Base-by-base conservation (phyloP, 2,797 vertebrate species). In the Sternotherus odoratus region DNA sequence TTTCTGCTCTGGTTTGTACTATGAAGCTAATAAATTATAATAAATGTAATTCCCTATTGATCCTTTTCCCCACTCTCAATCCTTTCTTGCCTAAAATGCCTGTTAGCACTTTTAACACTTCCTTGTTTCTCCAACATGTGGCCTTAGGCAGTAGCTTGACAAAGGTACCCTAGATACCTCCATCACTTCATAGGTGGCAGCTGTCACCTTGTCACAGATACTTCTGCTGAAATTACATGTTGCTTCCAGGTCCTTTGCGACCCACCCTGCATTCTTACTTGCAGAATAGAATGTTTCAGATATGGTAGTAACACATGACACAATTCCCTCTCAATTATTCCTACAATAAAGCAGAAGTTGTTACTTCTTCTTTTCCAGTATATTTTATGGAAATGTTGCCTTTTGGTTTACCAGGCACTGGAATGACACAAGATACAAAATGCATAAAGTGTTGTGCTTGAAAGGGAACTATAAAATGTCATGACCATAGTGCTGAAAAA, bases 71-170 rank as follows among this genome's bases (percentile, higher is more conserved):
- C 86, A 92, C 79, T 91, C 89, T 93, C 84, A 53, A 74, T 88
- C 83, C 79, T 96, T 97, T 97, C 89, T 96, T 97, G 90, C 90
- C 96, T 91, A 97, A 98, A 97, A 96, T 95, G 91, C 95, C 93
- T 98, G 97, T 97, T 96, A 96, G 86, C 96, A 88, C 87, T 94
- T 97, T 96, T 96, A 98, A 94, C 87, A 94, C 87, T 92, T 97
- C 94, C 95, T 98, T 97, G 79, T 97, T 93, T 95, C 92, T 97
- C 95, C 96, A 97, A 88, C 94, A 97, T 97, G 94, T 95, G 90
- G 96, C 98, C 96, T 97, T 97, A 93, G 98, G 98, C 98, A 97
- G 84, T 95, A 94, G 82, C 89, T 95, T 97, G 95, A 98, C 97
- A 97, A 98, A 95, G 95, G 93, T 63, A 96, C 97, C 95, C 98